Base-by-base conservation (phyloP, 2,888 invertebrate genomes). In the Glaucopsyche alexis region DNA sequence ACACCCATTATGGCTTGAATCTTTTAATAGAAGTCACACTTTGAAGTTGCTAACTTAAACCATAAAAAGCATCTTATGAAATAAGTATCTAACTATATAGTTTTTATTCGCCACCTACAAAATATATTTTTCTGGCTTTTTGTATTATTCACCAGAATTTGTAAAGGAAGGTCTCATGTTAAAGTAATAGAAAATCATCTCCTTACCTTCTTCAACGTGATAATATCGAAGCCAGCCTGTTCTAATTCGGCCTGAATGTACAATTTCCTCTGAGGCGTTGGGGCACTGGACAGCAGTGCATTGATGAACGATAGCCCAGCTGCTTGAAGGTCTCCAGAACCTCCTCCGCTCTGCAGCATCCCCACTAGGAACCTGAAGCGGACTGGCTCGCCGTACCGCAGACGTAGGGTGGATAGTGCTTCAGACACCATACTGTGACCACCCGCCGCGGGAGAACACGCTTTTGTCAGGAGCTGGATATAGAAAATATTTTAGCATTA, bases 361-460 rank as follows among this genome's bases (percentile, higher is more conserved):
- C 98, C 98, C 8, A 98, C 96, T 0, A 98, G 94, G 83, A 98
- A 96, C 75, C 98, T 94, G 89, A 98, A 98, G 83, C 98, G 95
- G 7, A 98, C 98, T 0, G 98, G 98, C 85, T 99, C 98, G 5
- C 98, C 98, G 84, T 97, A 97, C 75, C 98, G 94, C 7, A 98
- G 93, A 52, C 98, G 94, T 72, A 98, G 93, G 0, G 98, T 97
- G 0, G 98, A 97, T 78, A 98, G 94, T 0, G 98, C 98, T 86
- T 98, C 98, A 0, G 98, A 96, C 16, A 98, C 97, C 77, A 97
- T 95, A 55, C 95, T 94, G 89, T 98, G 97, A 0, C 98, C 98
- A 73, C 93, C 94, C 0, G 94, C 95, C 9, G 95, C 94, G 14
- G 95, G 90, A 75, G 96, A 96, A 85, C 98, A 97, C 19, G 97